These are phyloP conservation scores for Ptycholaimellus sp. DNA, from an alignment of 2,888 invertebrate species.

Conservation along the genomic window DNA sequence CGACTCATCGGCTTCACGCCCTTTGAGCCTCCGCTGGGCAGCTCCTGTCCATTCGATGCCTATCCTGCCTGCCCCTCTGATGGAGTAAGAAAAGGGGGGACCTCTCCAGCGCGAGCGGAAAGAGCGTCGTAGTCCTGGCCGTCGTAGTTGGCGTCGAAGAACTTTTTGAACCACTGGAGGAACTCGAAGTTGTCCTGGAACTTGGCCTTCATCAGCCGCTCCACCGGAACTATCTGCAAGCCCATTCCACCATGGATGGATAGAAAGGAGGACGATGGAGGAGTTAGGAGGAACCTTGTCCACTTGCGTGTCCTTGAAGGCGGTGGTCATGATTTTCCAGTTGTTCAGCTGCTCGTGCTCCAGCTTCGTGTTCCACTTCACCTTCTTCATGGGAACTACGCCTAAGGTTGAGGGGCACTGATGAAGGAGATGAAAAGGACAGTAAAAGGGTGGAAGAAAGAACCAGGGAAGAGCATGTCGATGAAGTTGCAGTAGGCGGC, in stretches of 20 bases:
- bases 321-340: conserved; percentile 86
- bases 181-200: conserved; percentile 99
- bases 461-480: conserved; percentile 81
- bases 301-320: conserved; percentile 83
- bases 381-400: conserved; percentile 13
- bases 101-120: conserved; percentile 52
- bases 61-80: no score
- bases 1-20: no score
- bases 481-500: conserved; percentile 98
- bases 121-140: conserved; percentile 81
- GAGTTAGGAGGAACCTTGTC: conserved; percentile 76
- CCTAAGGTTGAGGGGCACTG: no score
- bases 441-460: conserved; percentile 7
- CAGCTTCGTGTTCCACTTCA: conserved; percentile 82
- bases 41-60: no score
- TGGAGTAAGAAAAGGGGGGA: no score
- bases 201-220: conserved; percentile 90
- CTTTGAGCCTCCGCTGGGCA: no score
- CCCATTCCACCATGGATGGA: no score
- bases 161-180: conserved; percentile 99
- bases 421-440: no score
- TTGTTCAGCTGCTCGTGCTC: conserved; percentile 99
- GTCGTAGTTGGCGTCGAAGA: conserved; percentile 98
- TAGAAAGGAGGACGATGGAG: not conserved
- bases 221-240: conserved; percentile 89